phyloP scores from a whole-genome alignment of 2,888 invertebrate genomes.

The Papilio gigon region DNA sequence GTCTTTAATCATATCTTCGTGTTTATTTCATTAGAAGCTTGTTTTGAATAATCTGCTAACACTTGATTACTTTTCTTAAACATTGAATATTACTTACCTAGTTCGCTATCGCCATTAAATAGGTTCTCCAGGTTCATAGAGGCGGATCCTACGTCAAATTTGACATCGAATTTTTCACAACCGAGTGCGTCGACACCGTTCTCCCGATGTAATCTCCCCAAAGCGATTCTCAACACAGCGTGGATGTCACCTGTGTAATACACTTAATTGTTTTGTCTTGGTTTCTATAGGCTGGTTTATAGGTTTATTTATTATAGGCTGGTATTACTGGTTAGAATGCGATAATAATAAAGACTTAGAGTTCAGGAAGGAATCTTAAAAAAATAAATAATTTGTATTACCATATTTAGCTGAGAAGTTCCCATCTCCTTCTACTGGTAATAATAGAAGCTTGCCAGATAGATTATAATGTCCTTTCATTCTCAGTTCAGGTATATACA shows the following conservation, averaged over 20 bases:
- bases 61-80: not conserved
- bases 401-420: conserved; percentile 86
- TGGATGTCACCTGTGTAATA: conserved; percentile 84
- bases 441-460: conserved; percentile 86
- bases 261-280: not conserved
- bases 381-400: conserved; percentile 59
- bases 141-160: conserved; percentile 85
- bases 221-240: conserved; percentile 82
- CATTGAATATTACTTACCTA: conserved; percentile 71
- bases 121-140: conserved; percentile 86
- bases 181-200: conserved; percentile 81
- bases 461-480: conserved; percentile 86
- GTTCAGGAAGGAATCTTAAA: too few species aligned
- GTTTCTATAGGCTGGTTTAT: too few species aligned
- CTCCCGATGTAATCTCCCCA: conserved; percentile 78
- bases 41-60: too few species aligned
- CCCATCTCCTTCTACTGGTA: conserved; percentile 88
- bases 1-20: too few species aligned
- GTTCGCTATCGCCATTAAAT: conserved; percentile 86
- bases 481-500: conserved; percentile 84
- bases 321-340: too few species aligned
- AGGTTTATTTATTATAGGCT: too few species aligned
- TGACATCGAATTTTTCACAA: conserved; percentile 84
- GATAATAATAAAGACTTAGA: too few species aligned
- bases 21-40: too few species aligned